Percentiles rank a stretch among this genome's conserved stretches.
phyloP scores from a whole-genome alignment of 2,797 vertebrate species.

The Picus viridis region DNA sequence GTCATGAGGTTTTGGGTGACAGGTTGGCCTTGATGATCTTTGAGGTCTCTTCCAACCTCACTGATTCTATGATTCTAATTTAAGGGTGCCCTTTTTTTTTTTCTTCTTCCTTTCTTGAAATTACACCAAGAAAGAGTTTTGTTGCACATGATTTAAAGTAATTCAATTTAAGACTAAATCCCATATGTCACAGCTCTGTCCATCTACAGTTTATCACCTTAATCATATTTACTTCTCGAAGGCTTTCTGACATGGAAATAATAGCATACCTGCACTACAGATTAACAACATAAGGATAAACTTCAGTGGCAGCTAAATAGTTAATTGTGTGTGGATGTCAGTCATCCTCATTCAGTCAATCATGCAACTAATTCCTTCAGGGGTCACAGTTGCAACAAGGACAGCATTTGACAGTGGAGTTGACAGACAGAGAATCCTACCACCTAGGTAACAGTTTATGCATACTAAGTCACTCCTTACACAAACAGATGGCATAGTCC shows the following conservation, averaged over 20 bases:
- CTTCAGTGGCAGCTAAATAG: constrained; percentile 53
- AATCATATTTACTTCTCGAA: background rate
- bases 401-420: constrained; percentile 55
- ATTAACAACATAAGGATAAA: constrained; percentile 27
- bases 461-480: constrained; percentile 45
- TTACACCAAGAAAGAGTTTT: background rate
- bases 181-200: background rate
- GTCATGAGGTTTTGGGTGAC: too few relatives aligned
- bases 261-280: background rate
- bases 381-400: constrained; percentile 67
- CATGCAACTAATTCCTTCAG: constrained; percentile 71
- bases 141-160: background rate
- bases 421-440: constrained; percentile 60
- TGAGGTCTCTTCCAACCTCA: too few relatives aligned
- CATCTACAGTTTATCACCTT: background rate
- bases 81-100: background rate
- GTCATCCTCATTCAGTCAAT: constrained; percentile 73
- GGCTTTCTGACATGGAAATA: background rate
- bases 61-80: background rate
- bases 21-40: too few relatives aligned
- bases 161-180: background rate
- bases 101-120: background rate
- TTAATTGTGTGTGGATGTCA: constrained; percentile 61
- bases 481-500: constrained; percentile 52
- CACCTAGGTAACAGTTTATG: constrained; percentile 58